These are phyloP conservation scores for Darevskia nairensis DNA, from an alignment of 2,797 vertebrate species.

Conservation along the genomic window DNA sequence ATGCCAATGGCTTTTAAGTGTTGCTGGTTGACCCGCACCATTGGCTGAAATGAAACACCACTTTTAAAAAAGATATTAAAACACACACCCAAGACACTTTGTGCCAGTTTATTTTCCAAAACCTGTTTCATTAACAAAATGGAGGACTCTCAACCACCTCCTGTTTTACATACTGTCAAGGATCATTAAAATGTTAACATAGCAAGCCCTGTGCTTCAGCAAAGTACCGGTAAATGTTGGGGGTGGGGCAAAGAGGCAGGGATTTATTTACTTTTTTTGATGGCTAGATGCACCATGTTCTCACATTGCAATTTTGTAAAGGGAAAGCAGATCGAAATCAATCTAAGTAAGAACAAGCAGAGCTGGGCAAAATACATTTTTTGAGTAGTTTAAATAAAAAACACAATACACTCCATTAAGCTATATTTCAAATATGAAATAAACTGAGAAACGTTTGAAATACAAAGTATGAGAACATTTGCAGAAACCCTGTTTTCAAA, in stretches of 20 bases:
- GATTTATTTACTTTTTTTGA: conserved; percentile 22
- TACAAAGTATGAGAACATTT: background rate
- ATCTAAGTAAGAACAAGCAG: conserved; percentile 31
- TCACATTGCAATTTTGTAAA: conserved; percentile 48
- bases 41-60: background rate
- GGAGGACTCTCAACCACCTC: conserved; percentile 41
- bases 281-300: conserved; percentile 33
- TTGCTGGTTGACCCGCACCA: background rate
- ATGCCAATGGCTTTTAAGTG: no score
- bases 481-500: conserved; percentile 25
- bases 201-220: conserved; percentile 63
- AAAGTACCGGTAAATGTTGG: background rate
- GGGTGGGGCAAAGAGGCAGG: no score
- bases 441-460: conserved; percentile 28
- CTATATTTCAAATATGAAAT: conserved; percentile 12
- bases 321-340: conserved; percentile 53
- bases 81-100: background rate
- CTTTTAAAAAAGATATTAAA: background rate
- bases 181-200: conserved; percentile 53
- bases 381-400: conserved; percentile 4
- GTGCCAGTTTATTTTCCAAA: conserved; percentile 76
- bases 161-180: conserved; percentile 58
- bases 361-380: background rate
- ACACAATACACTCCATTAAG: background rate
- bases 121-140: conserved; percentile 67